Evolutionary conservation across 2,113 vertebrate species (phyloP).

Genomic region (Phoxinus phoxinus): DNA sequence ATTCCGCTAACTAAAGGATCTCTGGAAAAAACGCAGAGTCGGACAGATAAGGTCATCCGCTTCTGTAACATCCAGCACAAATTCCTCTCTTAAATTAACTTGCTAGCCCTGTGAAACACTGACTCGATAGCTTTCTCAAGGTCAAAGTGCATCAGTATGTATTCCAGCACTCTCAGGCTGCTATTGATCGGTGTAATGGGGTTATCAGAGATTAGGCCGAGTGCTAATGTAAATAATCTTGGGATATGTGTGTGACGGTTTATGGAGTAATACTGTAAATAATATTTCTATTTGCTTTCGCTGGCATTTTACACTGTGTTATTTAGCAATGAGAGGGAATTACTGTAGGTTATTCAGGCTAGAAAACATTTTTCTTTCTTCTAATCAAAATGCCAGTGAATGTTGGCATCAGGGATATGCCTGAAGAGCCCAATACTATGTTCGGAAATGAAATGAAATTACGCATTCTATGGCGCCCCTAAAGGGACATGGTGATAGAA

Average conservation of each 20-base stretch:
- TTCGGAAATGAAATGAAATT: no score
- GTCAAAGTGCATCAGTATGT: background rate
- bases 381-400: no score
- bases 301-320: background rate
- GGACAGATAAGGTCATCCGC: constrained; percentile 4
- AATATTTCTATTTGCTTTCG: background rate
- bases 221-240: constrained; percentile 21
- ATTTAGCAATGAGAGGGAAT: background rate
- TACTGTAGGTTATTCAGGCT: no score
- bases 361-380: no score
- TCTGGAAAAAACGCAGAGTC: background rate
- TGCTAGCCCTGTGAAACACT: background rate
- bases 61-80: background rate
- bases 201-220: background rate
- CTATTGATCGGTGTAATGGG: background rate
- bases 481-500: no score
- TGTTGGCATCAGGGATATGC: no score
- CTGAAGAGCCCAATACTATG: no score
- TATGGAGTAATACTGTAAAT: background rate
- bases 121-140: background rate
- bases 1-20: constrained; percentile 29
- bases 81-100: constrained; percentile 1
- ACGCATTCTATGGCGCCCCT: no score
- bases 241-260: background rate
- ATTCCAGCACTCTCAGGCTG: background rate